Evolutionary conservation across 2,888 invertebrate genomes (phyloP), one percentile per base, ranked within the genome.

Genomic region (Trichopoda pennipes): DNA sequence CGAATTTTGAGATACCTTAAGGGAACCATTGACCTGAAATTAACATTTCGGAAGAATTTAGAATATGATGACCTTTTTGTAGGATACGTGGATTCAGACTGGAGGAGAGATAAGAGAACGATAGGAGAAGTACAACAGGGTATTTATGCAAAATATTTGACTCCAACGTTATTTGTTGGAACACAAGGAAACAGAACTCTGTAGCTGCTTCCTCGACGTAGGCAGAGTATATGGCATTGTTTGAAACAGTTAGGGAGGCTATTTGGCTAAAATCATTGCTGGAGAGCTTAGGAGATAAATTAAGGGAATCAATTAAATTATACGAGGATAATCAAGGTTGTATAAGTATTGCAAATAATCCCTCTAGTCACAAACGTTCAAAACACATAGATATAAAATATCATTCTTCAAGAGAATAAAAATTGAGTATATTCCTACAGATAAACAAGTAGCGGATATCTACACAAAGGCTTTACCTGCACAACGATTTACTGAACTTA

Each of bases 61-160:
- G 61, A 63, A 47, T 73, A 35, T 69, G 28, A 76, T 60, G 63
- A 81, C 80, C 63, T 47, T 47, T n/a, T 70, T 23, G 61, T 72
- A 70, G 85, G 83, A 14, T 85, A 84, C 80, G 79, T 83, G 1
- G 83, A 85, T 58, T 85, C 84, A 10, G 85, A 86, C 77, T 86
- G 85, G 83, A 80, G 66, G 19, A 83, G 81, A 17, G 68, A 66
- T 80, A 70, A 79, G n/a, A 81, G 17, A n/a, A n/a, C 38, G 64
- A 75, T 38, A 83, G 85, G 66, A 85, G 23, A 76, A 85, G 85
- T 58, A 85, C 85, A 17, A 81, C 83, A 28, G 84, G 81, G 2
- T 85, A 61, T 51, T 63, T 83, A 56, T 85, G 83, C 66, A 83
- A 82, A 55, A 81, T 85, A 80, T 85, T 85, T 77, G 84, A 56